Evolutionary conservation across 2,888 invertebrate genomes (phyloP), one percentile per base, ranked within the genome.

Genomic region (Aphidius colemani): DNA sequence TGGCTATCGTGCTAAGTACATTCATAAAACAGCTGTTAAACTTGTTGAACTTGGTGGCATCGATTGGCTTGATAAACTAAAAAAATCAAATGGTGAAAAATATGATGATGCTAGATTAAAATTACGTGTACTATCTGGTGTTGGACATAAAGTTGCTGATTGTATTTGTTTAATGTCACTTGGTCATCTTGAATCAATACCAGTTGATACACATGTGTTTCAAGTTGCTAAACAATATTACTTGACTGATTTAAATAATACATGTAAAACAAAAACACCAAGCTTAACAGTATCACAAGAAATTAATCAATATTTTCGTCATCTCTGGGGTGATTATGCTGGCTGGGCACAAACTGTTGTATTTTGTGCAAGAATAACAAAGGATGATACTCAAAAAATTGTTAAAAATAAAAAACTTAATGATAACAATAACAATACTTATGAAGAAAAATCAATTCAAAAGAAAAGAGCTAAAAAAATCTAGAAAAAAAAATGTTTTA

Each of bases 81-180:
- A 73, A 56, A 79, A 73, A 66, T 65, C 71, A 8, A 87, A 89
- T 67, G 81, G 84, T 9, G 83, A 89, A 81, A 83, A 88, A 10
- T 97, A 96, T 75, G 83, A 84, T 51, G 87, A 90, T 67, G 93
- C 95, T 0, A 91, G 89, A 72, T 76, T 82, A 13, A 88, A 90
- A 73, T 85, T 98, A 6, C 89, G 92, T 83, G 86, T 88, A 67
- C 83, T 98, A 44, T 89, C 90, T 70, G 98, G 98, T 8, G 90
- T 99, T 72, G 98, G 98, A 3, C 92, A 94, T 7, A 98, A 98
- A 88, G 95, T 99, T 13, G 96, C 98, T 0, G 98, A 99, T 83
- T 99, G 98, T 82, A 93, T 99, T 72, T 96, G 95, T 78, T 86
- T 99, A 18, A 98, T 99, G 98, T 96, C 97, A 0, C 81, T 99